Percentiles rank a stretch among this genome's conserved stretches.
phyloP scores from a whole-genome alignment of 2,113 vertebrate genomes.

The Serinus canaria region DNA sequence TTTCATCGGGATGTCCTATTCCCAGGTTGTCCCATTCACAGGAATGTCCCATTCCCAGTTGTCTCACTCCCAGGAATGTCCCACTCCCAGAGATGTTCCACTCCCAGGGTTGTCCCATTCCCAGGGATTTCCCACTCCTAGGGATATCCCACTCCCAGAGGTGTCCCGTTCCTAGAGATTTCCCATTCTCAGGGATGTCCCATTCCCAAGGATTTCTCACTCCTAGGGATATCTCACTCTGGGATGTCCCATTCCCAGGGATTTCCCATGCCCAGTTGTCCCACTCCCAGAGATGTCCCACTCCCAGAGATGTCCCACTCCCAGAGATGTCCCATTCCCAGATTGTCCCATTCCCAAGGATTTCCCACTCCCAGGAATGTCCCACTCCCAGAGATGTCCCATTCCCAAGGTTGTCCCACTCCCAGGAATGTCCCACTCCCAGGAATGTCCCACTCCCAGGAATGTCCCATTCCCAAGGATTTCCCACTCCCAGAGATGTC shows the following conservation, averaged over 20 bases:
- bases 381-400: neutral
- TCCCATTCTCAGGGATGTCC: fast-evolving
- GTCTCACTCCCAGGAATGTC: neutral
- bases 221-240: neutral
- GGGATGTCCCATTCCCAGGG: neutral
- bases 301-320: neutral
- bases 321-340: neutral
- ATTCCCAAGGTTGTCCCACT: fast-evolving
- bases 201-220: neutral
- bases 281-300: too few species aligned
- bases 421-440: fast-evolving
- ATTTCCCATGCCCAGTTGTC: neutral
- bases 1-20: fast-evolving
- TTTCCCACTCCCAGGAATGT: neutral
- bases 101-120: neutral
- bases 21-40: neutral
- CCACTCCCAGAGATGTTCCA: neutral
- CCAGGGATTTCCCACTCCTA: neutral
- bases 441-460: neutral
- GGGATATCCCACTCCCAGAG: neutral
- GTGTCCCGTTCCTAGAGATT: neutral
- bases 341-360: neutral
- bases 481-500: too few species aligned
- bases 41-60: neutral
- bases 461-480: neutral